phyloP scores from a whole-genome alignment of 2,113 vertebrate genomes.

The Diphyllodes magnificus region DNA sequence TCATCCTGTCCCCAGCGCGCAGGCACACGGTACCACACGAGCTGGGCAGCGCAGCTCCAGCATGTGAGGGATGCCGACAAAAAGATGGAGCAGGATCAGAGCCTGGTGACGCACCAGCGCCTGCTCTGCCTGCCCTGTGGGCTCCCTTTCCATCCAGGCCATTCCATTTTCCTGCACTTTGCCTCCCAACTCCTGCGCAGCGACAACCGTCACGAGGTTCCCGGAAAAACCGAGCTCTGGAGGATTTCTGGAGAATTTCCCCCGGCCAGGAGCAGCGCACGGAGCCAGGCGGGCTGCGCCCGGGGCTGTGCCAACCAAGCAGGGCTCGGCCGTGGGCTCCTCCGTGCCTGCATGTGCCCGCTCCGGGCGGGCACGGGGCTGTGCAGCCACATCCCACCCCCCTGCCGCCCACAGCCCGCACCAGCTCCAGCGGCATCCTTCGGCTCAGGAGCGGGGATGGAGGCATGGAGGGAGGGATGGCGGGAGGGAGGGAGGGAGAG shows the following conservation, averaged over 20 bases:
- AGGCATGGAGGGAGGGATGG: not conserved
- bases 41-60: not conserved
- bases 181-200: not conserved
- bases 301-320: not conserved
- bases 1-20: not conserved
- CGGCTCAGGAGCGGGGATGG: not conserved
- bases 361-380: not conserved
- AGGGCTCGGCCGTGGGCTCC: not conserved
- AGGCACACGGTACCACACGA: not conserved
- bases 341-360: not conserved
- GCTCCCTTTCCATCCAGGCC: not conserved
- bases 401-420: not conserved
- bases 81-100: not conserved
- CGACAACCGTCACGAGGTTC: rapidly evolving
- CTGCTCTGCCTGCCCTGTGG: not conserved
- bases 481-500: not conserved
- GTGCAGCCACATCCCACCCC: not conserved
- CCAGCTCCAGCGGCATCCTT: not conserved
- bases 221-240: not conserved
- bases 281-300: not conserved
- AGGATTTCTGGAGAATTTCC: not conserved
- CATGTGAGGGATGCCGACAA: not conserved
- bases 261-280: not conserved
- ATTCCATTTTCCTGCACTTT: not conserved
- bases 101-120: not conserved